Evolutionary conservation across 1,140 invertebrate genomes (phyloP), one percentile per base, ranked within the genome.

Genomic region (Gyrodactylus bullatarudis): DNA sequence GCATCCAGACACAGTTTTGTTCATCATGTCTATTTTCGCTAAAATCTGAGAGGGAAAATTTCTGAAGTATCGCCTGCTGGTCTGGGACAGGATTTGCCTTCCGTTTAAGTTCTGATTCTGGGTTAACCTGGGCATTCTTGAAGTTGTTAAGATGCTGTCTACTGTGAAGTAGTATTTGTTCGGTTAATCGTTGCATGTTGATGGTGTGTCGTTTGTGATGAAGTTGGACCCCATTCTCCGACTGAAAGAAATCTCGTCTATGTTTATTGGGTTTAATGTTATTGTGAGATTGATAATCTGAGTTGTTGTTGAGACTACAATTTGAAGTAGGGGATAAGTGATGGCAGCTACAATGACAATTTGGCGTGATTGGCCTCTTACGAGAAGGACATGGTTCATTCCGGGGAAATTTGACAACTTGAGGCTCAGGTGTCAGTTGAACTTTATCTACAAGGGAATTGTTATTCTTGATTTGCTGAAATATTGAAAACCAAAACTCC

Each of bases 191-290:
- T 26, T 73, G 34, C 72, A 73, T 73, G 34, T 73, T 73, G 20
- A 69, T 69, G 1, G 72, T 20, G 25, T 73, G 72, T 69, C 72
- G 1, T 16, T 26, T 73, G 26, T 23, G 26, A 69, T 73, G 72
- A 1, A 73, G 34, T 23, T n/a, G 23, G 1, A 26, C 21, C 19
- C 24, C 21, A 2, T 24, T 24, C 20, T 71, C 23, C 1, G 20
- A 24, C n/a, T 21, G 23, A n/a, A 71, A 23, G 16, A 20, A 23
- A 23, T 71, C 21, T 71, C 21, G 24, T 1, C 26, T 20, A 71
- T 24, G 21, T 2, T 23, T 71, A 19, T 24, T 8, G 26, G 23
- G 24, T 21, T 68, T 20, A 68, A 68, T 68, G 24, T 16, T 71
- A n/a, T 24, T 20, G 1, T 71, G 20, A 23, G 20, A 21, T 23